A percentile compares a stretch with the other conserved stretches of the same genome.
These are phyloP conservation scores for Columba livia DNA, from an alignment of 2,113 vertebrate genomes.

Conservation along the genomic window DNA sequence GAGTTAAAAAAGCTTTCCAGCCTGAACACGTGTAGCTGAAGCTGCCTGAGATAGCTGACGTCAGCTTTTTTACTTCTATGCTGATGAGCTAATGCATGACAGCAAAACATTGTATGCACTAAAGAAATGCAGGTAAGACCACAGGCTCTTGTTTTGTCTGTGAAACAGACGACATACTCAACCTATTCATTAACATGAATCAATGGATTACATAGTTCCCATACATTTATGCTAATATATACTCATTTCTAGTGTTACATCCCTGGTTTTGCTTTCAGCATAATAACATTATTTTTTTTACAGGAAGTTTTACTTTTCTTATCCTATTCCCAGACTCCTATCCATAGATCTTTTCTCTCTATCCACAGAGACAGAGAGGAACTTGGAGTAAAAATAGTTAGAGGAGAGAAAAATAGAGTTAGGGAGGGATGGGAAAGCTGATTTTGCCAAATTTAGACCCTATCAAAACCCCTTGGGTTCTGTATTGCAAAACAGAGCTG, in stretches of 20 bases:
- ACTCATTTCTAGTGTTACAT: not conserved
- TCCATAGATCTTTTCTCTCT: not conserved
- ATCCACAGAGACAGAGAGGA: not conserved
- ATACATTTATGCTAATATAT: not conserved
- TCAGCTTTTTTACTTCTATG: not conserved
- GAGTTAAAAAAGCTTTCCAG: not conserved
- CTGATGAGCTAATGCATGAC: not conserved
- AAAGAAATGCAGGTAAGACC: not conserved
- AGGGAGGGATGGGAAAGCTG: slow-evolving; percentile 36
- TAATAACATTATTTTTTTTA: not conserved
- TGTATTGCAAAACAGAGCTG: slow-evolving; percentile 25
- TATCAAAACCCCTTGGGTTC: slow-evolving; percentile 18
- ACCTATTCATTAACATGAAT: not conserved
- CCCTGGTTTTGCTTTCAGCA: not conserved
- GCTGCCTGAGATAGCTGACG: not conserved
- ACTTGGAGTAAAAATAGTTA: slow-evolving; percentile 52
- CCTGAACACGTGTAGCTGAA: not conserved
- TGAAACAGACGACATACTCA: not conserved
- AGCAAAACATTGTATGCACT: not conserved
- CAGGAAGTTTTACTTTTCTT: not conserved
- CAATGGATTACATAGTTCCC: not conserved
- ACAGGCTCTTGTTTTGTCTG: not conserved
- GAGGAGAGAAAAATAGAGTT: slow-evolving; percentile 20
- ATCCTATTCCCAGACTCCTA: slow-evolving; percentile 18
- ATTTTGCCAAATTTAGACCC: slow-evolving; percentile 47